These are phyloP conservation scores for Heterohyrax brucei DNA, from an alignment of 2,797 vertebrate species.

Conservation along the genomic window DNA sequence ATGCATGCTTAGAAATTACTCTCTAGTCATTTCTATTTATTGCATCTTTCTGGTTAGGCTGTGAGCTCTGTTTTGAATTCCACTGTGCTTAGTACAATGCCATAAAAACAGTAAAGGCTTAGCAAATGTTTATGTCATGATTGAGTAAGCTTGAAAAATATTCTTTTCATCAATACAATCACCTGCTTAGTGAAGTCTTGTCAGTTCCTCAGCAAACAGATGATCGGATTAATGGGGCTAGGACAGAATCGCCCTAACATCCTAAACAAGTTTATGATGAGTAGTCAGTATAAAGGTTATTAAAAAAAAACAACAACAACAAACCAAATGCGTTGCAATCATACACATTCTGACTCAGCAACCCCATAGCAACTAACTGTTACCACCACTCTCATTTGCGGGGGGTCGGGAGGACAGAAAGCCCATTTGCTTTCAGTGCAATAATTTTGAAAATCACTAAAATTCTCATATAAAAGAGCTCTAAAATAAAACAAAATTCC, in stretches of 20 bases:
- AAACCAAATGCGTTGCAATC: too few species aligned
- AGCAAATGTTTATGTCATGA: neutral
- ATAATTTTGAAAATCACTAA: conserved; percentile 56
- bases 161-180: neutral
- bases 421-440: conserved; percentile 18
- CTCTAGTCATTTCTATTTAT: conserved; percentile 1
- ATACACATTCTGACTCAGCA: too few species aligned
- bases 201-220: neutral
- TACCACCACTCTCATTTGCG: neutral
- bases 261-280: neutral
- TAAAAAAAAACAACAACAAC: too few species aligned
- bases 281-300: neutral
- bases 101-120: neutral
- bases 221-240: neutral
- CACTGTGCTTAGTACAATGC: neutral
- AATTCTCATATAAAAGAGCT: conserved; percentile 42
- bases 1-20: neutral
- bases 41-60: neutral
- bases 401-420: neutral
- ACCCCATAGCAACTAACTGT: neutral
- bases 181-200: neutral
- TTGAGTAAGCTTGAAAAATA: neutral
- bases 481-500: conserved; percentile 45
- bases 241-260: neutral
- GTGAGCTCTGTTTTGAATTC: conserved; percentile 20